Evolutionary conservation across 2,888 invertebrate genomes (phyloP), one percentile per base, ranked within the genome.

Genomic region (Campopleginae sp.): DNA sequence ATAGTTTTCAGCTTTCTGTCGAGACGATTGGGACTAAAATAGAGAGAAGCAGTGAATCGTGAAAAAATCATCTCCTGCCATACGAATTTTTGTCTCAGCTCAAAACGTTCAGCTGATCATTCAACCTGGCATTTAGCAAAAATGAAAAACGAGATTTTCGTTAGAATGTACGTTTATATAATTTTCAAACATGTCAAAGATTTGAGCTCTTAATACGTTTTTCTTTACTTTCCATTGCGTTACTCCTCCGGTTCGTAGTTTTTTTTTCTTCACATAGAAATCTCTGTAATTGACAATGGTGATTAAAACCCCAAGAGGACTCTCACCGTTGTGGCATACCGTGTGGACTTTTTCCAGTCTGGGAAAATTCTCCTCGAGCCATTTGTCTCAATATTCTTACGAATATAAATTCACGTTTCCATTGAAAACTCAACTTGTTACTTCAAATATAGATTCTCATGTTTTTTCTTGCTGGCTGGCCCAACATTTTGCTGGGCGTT

Each of bases 251-350:
- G 27, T 63, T 33, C 14, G 19, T 42, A n/a, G 12, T 58, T 44
- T 61, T 48, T 33, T 61, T 72, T 63, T 48, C 23, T 82, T 75
- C 72, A 78, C 78, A 85, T 74, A 79, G 78, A 77, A 38, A 38
- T 79, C 77, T 82, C 58, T 78, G 44, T 86, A 87, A 87, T 87
- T 87, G 86, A 87, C 86, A 87, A 83, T 86, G 77, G 81, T 87
- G 85, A 83, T 84, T 78, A 70, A 76, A 80, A 72, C 74, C 79
- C 74, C 75, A 74, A 46, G 46, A 63, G 23, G 66, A 65, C 51
- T 68, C 12, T 42, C 68, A n/a, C 76, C 76, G 17, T 19, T n/a
- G 38, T 65, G n/a, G 65, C 65, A 19, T 19, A 12, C 19, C 38
- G 10, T 65, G n/a, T 14, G n/a, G 10, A 65, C n/a, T 14, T 8